Conservation (phyloP, 1,140 invertebrate genomes). For the Littorina saxatilis region DNA sequence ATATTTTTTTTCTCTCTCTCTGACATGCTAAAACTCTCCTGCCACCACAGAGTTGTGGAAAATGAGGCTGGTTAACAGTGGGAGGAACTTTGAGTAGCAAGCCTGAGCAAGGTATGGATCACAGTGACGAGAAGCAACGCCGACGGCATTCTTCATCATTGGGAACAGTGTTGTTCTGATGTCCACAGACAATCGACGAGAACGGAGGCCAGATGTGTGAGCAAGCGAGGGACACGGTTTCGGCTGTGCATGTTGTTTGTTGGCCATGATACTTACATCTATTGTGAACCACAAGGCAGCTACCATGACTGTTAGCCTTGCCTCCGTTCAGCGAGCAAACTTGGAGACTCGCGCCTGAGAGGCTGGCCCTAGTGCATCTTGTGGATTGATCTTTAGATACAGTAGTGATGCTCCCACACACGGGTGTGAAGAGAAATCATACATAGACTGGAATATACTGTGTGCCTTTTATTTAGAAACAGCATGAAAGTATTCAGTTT, state of each 20-base stretch:
- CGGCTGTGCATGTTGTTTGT: conserved; percentile 10
- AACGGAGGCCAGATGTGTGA: neutral
- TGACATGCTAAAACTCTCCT: neutral
- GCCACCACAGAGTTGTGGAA: neutral
- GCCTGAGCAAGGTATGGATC: neutral
- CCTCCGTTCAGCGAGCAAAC: neutral
- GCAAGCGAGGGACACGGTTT: neutral
- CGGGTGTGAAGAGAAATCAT: neutral
- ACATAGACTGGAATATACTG: neutral
- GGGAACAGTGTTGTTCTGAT: neutral
- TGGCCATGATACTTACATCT: conserved; percentile 22
- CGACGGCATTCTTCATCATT: neutral
- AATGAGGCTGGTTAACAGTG: neutral
- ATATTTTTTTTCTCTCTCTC: neutral
- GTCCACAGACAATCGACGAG: neutral
- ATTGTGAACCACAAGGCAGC: conserved; percentile 27
- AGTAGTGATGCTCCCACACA: neutral
- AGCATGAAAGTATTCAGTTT: conserved; percentile 20
- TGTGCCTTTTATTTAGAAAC: conserved; percentile 10
- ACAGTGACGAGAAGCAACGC: neutral
- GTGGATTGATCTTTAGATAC: conserved; percentile 4
- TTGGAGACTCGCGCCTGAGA: neutral
- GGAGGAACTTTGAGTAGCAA: neutral
- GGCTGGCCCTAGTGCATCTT: conserved; percentile 5
- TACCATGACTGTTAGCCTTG: conserved; percentile 21